These are phyloP conservation scores for Leuciscus waleckii DNA, from an alignment of 2,797 vertebrate genomes.

Conservation along the genomic window DNA sequence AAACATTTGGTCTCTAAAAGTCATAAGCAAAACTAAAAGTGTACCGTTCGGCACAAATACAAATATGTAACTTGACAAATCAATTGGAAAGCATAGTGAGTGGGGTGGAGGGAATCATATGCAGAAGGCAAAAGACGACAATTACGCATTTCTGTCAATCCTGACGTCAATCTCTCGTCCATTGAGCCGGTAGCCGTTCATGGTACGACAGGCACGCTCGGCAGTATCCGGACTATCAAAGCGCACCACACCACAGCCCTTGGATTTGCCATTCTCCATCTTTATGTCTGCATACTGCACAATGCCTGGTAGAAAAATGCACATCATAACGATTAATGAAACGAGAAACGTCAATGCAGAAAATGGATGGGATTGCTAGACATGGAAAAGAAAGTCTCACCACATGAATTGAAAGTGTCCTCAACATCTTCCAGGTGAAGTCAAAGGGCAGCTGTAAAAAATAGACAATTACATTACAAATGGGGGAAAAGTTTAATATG, in stretches of 20 bases:
- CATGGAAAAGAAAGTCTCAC: constrained; percentile 72
- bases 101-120: constrained; percentile 40
- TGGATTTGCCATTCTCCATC: constrained; percentile 98
- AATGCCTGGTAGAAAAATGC: constrained; percentile 77
- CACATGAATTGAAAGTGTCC: constrained; percentile 96
- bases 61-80: constrained; percentile 66
- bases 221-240: constrained; percentile 96
- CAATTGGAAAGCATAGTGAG: constrained; percentile 51
- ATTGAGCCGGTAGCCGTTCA: constrained; percentile 94
- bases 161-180: constrained; percentile 96
- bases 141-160: constrained; percentile 93
- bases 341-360: not conserved
- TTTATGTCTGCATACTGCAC: constrained; percentile 98
- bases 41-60: constrained; percentile 62
- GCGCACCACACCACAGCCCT: constrained; percentile 95
- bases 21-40: constrained; percentile 71
- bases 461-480: not conserved
- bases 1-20: constrained; percentile 79
- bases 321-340: not conserved
- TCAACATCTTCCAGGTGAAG: constrained; percentile 98
- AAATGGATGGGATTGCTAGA: not conserved
- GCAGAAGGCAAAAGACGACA: constrained; percentile 47
- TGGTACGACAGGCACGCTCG: constrained; percentile 92
- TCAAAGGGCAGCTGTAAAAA: constrained; percentile 92
- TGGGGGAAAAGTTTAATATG: not conserved